phyloP scores from a whole-genome alignment of 2,797 vertebrate species.

The Tokudaia muenninki region DNA sequence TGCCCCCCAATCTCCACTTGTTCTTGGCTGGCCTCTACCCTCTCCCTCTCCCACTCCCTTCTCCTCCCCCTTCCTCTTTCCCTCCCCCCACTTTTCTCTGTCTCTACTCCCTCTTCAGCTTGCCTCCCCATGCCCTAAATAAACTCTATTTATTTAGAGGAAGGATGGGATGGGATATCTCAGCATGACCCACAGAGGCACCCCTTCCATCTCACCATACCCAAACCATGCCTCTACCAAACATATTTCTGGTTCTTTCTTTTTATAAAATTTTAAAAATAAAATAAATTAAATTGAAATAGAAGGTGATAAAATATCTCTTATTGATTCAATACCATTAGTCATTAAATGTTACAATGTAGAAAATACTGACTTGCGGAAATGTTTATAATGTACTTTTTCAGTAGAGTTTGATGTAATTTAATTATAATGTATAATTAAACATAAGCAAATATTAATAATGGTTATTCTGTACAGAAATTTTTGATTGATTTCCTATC shows the following conservation, averaged over 20 bases:
- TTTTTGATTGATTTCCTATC: neutral
- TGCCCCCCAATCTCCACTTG: too few species aligned
- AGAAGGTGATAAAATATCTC: constrained; percentile 21
- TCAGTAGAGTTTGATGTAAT: constrained; percentile 22
- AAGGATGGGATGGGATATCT: neutral
- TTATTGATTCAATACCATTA: neutral
- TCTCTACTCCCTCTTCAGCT: neutral
- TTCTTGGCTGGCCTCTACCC: neutral
- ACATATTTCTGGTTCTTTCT: neutral
- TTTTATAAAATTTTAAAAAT: constrained; percentile 9
- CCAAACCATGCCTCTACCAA: neutral
- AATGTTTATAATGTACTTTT: neutral
- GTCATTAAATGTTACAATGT: constrained; percentile 2
- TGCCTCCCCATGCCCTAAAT: neutral
- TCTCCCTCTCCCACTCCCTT: neutral
- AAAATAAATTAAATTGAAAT: neutral
- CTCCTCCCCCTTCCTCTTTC: too few species aligned
- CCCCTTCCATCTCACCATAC: neutral
- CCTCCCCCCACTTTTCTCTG: neutral
- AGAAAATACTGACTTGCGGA: neutral
- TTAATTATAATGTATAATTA: neutral
- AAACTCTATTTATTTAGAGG: neutral
- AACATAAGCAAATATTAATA: constrained; percentile 3
- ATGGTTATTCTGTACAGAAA: neutral
- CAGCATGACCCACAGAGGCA: neutral